These are phyloP conservation scores for Choloepus didactylus DNA, from an alignment of 2,797 vertebrate genomes.

Conservation along the genomic window DNA sequence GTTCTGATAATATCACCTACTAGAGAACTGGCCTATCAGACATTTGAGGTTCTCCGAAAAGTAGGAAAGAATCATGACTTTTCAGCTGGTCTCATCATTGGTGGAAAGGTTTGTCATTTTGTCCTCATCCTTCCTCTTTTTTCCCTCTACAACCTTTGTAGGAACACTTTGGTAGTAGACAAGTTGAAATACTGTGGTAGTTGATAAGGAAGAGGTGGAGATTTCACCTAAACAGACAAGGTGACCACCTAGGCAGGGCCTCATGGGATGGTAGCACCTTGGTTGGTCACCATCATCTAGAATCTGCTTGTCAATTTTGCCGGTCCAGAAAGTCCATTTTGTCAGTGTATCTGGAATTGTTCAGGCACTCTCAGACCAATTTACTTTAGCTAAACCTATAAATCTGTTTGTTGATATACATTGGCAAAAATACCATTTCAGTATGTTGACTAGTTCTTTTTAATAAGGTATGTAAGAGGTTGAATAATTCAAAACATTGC, in stretches of 20 bases:
- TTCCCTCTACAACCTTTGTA: not conserved
- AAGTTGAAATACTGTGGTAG: not conserved
- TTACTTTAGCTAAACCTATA: not conserved
- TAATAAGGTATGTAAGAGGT: not conserved
- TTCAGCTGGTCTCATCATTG: constrained; percentile 97
- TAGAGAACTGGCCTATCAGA: constrained; percentile 97
- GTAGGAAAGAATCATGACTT: constrained; percentile 98
- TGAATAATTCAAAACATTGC: constrained; percentile 50
- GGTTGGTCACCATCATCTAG: not conserved
- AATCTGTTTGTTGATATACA: not conserved
- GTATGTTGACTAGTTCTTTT: not conserved
- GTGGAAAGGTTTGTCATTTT: constrained; percentile 92
- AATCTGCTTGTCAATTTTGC: constrained; percentile 10
- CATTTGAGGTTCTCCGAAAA: constrained; percentile 96
- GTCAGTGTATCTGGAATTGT: constrained; percentile 15
- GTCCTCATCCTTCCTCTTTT: not conserved
- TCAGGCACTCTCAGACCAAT: constrained; percentile 8
- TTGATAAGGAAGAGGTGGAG: not conserved
- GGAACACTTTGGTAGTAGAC: not conserved
- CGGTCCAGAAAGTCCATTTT: constrained; percentile 47
- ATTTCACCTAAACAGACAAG: not conserved
- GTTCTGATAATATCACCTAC: constrained; percentile 98
- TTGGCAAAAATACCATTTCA: constrained; percentile 38
- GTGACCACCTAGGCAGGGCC: not conserved
- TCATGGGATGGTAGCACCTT: not conserved